Evolutionary conservation across 37 sponge, comb jelly and placozoan species (phyloP).

Genomic region (Chondrosia reniformis): DNA sequence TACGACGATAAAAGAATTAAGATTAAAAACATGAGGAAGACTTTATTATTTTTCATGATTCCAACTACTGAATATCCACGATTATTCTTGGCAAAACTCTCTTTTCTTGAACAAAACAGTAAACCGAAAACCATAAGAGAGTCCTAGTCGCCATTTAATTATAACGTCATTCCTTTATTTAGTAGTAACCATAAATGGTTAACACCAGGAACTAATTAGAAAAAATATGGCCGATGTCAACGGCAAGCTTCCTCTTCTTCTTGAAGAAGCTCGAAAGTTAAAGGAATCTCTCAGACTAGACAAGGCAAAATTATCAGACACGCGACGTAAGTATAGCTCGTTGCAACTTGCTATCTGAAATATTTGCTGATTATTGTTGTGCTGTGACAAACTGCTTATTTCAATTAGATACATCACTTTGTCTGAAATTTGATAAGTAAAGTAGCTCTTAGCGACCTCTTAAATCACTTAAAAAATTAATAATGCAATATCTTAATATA

Average conservation of each 20-base stretch:
- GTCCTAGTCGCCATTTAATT: constrained; percentile 3
- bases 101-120: not conserved
- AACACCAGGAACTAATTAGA: too few species aligned
- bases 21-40: not conserved
- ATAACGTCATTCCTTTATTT: not conserved
- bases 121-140: too few species aligned
- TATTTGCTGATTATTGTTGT: too few species aligned
- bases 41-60: not conserved
- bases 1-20: not conserved
- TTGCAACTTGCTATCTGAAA: too few species aligned
- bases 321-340: constrained; percentile 9
- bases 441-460: too few species aligned
- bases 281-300: constrained; percentile 9
- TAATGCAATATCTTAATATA: too few species aligned
- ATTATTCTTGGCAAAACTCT: not conserved
- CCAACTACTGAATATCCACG: not conserved
- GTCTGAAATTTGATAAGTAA: too few species aligned
- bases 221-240: not conserved
- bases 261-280: constrained; percentile 7
- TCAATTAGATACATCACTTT: too few species aligned
- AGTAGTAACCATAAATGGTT: not conserved
- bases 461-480: too few species aligned
- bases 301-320: constrained; percentile 3
- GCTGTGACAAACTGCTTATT: too few species aligned
- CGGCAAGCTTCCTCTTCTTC: not conserved